Evolutionary conservation across 2,888 invertebrate genomes (phyloP).

Genomic region (Chromoteleia sp.): DNA sequence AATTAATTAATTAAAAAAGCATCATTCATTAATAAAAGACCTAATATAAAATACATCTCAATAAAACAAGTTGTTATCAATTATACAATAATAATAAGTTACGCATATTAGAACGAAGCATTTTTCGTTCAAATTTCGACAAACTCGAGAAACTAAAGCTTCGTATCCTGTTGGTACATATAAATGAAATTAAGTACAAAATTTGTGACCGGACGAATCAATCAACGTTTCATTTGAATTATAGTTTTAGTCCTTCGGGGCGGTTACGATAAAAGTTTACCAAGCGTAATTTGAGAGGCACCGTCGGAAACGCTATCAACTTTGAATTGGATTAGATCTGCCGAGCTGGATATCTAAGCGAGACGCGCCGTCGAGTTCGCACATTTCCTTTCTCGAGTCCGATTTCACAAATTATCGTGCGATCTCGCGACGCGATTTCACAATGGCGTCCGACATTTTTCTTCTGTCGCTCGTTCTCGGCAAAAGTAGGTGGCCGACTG

Average conservation of each 20-base stretch:
- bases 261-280: neutral
- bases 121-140: too few relatives aligned
- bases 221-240: neutral
- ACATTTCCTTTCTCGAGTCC: constrained; percentile 42
- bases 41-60: too few relatives aligned
- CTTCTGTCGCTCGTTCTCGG: constrained; percentile 11
- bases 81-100: too few relatives aligned
- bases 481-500: constrained; percentile 53
- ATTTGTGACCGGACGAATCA: neutral
- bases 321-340: constrained; percentile 34
- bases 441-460: constrained; percentile 46
- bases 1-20: too few relatives aligned
- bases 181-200: neutral
- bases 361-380: constrained; percentile 25
- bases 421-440: constrained; percentile 27
- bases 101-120: too few relatives aligned
- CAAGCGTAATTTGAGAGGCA: constrained; percentile 4
- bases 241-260: neutral
- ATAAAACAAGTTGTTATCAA: too few relatives aligned
- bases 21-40: too few relatives aligned
- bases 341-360: constrained; percentile 15
- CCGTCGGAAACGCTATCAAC: constrained; percentile 10
- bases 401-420: constrained; percentile 49
- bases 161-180: too few relatives aligned
- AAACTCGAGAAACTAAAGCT: too few relatives aligned